phyloP scores from a whole-genome alignment of 2,888 invertebrate species.

The Sesia bembeciformis region DNA sequence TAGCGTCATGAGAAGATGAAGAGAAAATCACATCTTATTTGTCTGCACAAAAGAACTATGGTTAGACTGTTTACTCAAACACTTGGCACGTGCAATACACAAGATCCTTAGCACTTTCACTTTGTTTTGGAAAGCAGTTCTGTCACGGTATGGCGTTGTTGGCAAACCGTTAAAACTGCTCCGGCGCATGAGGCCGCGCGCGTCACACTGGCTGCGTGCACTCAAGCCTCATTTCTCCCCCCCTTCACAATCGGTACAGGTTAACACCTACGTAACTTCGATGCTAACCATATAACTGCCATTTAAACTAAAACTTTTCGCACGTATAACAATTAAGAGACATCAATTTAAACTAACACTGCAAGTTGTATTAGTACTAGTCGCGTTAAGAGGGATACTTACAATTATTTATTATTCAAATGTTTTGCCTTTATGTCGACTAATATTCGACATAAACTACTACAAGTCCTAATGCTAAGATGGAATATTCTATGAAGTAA shows the following conservation, averaged over 20 bases:
- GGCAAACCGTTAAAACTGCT: constrained; percentile 42
- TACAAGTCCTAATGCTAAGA: too few relatives aligned
- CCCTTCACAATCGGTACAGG: neutral
- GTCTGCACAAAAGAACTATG: constrained; percentile 4
- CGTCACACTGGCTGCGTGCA: neutral
- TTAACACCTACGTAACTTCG: neutral
- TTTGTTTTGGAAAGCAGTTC: constrained; percentile 34
- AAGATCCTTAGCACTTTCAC: constrained; percentile 52
- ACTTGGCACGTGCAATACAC: constrained; percentile 29
- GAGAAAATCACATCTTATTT: neutral
- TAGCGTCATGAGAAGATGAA: constrained; percentile 10
- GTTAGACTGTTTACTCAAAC: constrained; percentile 13
- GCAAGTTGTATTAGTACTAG: too few relatives aligned
- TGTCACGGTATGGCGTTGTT: constrained; percentile 35
- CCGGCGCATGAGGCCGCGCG: constrained; percentile 7
- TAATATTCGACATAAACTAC: too few relatives aligned
- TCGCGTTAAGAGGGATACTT: too few relatives aligned
- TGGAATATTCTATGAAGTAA: too few relatives aligned
- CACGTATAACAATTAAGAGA: too few relatives aligned
- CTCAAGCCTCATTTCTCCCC: neutral
- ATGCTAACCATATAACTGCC: too few relatives aligned
- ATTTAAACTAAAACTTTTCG: too few relatives aligned
- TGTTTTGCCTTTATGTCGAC: too few relatives aligned
- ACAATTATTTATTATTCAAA: too few relatives aligned
- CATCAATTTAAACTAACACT: too few relatives aligned